Evolutionary conservation across 2,888 invertebrate species (phyloP), one percentile per base, ranked within the genome.

Genomic region (Cryptops parisi): DNA sequence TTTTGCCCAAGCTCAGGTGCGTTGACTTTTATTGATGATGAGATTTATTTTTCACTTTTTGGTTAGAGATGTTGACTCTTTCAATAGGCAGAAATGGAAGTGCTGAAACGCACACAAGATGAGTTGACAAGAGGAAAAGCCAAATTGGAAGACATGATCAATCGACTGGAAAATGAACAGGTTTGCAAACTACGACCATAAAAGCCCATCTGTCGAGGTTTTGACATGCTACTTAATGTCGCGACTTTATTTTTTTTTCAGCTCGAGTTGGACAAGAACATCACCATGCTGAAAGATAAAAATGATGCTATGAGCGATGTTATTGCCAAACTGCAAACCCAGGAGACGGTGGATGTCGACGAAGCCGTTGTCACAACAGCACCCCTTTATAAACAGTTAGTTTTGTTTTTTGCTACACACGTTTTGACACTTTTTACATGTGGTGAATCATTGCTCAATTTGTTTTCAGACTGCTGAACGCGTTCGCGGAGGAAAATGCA

Each of bases 401-500:
- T 71, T 58, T 47, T 22, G 15, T 33, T 33, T 33, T 9, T 33
- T 33, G 15, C 33, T 33, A 9, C 15, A 33, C 33, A 33, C 15
- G 15, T 15, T 33, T 33, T 9, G 33, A 9, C 15, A 33, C 33
- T 15, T 9, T 33, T 9, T 33, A 15, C 15, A 33, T 15, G 6
- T 33, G 33, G 15, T 15, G 6, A 33, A 9, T 6, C 33, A 33
- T 15, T 33, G 33, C 33, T 15, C 9, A 15, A n/a, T n/a, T 15
- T 55, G 54, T 59, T 70, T 70, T 1, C 63, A 86, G 86, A 67
- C 79, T 97, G 64, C 71, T 96, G 57, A 89, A 86, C 71, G 84
- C 91, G 43, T 96, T 89, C 74, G 91, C 93, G 48, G 94, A 97
- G 70, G 98, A 98, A 74, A 91, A 96, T 58, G 94, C 98, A 17